phyloP scores from a whole-genome alignment of 2,888 invertebrate genomes.

The Notodonta ziczac region DNA sequence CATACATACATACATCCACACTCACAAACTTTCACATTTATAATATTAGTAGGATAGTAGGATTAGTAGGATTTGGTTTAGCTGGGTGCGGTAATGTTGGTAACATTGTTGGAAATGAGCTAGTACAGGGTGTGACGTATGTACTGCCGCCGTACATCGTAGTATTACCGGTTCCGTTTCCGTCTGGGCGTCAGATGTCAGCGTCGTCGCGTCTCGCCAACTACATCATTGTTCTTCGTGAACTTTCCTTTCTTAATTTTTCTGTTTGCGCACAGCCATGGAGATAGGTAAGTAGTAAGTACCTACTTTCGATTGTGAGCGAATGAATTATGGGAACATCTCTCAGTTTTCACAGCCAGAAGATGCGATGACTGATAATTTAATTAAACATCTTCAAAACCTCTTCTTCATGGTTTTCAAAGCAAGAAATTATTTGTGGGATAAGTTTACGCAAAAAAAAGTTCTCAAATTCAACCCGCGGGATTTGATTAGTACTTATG shows the following conservation, averaged over 20 bases:
- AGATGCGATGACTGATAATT: background rate
- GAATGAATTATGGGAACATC: constrained; percentile 44
- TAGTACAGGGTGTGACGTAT: constrained; percentile 15
- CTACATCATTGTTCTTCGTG: constrained; percentile 52
- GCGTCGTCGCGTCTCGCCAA: constrained; percentile 23
- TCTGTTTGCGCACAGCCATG: constrained; percentile 33
- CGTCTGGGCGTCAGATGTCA: constrained; percentile 29
- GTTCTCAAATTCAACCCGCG: no score
- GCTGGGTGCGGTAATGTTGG: no score
- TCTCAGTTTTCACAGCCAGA: constrained; percentile 28
- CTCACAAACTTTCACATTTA: no score
- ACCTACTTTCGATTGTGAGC: constrained; percentile 37
- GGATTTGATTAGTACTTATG: no score
- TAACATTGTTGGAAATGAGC: constrained; percentile 10
- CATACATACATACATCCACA: no score
- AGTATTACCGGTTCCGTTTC: constrained; percentile 35
- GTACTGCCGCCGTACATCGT: constrained; percentile 2
- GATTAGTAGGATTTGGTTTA: no score
- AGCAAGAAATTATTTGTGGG: no score
- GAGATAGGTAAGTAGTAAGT: constrained; percentile 19
- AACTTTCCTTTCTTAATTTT: constrained; percentile 69
- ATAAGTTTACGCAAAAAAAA: no score
- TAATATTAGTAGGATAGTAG: no score
- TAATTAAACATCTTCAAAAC: background rate
- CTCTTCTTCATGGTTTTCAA: background rate